A percentile compares a stretch with the other conserved stretches of the same genome.
phyloP scores from a whole-genome alignment of 1,140 invertebrate genomes.

The Hesperophylax magnus region DNA sequence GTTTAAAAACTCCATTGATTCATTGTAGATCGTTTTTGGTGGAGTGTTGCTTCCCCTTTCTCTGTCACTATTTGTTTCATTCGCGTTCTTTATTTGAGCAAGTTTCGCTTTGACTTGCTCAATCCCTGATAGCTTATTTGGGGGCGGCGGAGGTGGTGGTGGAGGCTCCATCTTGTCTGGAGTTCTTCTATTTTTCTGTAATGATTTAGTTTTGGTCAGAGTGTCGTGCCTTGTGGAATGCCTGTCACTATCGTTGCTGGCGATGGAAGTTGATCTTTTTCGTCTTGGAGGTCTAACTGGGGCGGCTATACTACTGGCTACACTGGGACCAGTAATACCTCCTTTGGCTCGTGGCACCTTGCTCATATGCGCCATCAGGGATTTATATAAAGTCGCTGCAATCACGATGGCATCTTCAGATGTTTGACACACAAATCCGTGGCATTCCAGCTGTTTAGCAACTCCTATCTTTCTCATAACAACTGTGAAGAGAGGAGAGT shows the following conservation, averaged over 20 bases:
- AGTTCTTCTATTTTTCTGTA: slow-evolving; percentile 59
- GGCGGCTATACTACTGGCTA: slow-evolving; percentile 72
- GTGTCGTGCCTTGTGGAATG: slow-evolving; percentile 40
- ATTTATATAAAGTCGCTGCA: slow-evolving; percentile 90
- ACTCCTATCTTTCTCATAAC: slow-evolving; percentile 88
- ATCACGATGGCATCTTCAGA: slow-evolving; percentile 92
- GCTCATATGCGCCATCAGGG: slow-evolving; percentile 85
- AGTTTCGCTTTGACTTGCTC: slow-evolving; percentile 71
- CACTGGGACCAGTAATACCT: slow-evolving; percentile 79
- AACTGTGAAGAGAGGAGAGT: slow-evolving; percentile 91
- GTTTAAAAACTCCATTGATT: slow-evolving; percentile 57
- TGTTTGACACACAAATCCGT: slow-evolving; percentile 90
- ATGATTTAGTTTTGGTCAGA: slow-evolving; percentile 58
- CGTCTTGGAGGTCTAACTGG: slow-evolving; percentile 72
- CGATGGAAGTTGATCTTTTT: slow-evolving; percentile 72
- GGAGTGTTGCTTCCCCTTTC: slow-evolving; percentile 63
- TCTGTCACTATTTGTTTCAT: slow-evolving; percentile 60
- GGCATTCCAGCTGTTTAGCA: slow-evolving; percentile 87
- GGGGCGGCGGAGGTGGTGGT: slow-evolving; percentile 60
- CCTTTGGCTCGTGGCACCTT: slow-evolving; percentile 75
- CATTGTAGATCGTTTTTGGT: slow-evolving; percentile 65
- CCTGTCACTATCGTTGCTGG: slow-evolving; percentile 73
- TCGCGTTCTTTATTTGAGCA: slow-evolving; percentile 66
- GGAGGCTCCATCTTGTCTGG: slow-evolving; percentile 63
- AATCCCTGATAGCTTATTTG: slow-evolving; percentile 69